Conservation (phyloP, 2,113 vertebrate genomes). For the Phainopepla nitens region DNA sequence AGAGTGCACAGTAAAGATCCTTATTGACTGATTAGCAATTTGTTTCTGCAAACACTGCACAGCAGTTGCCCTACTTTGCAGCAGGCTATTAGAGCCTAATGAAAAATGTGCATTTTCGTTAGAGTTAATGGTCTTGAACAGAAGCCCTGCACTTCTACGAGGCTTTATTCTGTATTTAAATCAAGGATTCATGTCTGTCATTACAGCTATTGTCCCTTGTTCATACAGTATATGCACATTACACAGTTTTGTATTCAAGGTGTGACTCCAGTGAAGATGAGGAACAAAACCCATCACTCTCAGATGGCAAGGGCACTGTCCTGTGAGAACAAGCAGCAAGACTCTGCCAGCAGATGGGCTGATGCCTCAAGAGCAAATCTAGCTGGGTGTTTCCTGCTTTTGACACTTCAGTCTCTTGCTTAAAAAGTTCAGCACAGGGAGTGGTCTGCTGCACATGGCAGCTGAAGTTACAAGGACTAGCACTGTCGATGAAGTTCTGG, state of each 20-base stretch:
- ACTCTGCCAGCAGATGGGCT: background rate
- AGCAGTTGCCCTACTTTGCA: conserved; percentile 59
- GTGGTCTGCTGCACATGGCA: background rate
- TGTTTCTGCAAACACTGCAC: conserved; percentile 70
- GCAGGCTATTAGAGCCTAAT: conserved; percentile 62
- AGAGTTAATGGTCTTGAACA: conserved; percentile 66
- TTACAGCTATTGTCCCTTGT: background rate
- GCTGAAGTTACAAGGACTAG: background rate
- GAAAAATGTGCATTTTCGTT: conserved; percentile 72
- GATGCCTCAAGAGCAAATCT: background rate
- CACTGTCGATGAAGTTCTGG: background rate
- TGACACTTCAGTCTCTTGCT: background rate
- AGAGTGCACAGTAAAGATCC: conserved; percentile 18
- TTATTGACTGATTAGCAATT: conserved; percentile 68
- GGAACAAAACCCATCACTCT: background rate
- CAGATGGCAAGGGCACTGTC: background rate
- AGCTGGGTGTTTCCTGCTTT: background rate
- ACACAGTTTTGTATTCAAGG: background rate
- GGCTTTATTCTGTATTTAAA: conserved; percentile 7
- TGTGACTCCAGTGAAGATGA: background rate
- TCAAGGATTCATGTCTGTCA: background rate
- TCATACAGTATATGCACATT: background rate
- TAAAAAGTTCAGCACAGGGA: background rate
- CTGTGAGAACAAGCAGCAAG: background rate
- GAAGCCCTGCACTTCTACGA: background rate